These are phyloP conservation scores for Cladorhizidae sp. DNA, from an alignment of 37 sponge, comb jelly and placozoan genomes.

Conservation along the genomic window DNA sequence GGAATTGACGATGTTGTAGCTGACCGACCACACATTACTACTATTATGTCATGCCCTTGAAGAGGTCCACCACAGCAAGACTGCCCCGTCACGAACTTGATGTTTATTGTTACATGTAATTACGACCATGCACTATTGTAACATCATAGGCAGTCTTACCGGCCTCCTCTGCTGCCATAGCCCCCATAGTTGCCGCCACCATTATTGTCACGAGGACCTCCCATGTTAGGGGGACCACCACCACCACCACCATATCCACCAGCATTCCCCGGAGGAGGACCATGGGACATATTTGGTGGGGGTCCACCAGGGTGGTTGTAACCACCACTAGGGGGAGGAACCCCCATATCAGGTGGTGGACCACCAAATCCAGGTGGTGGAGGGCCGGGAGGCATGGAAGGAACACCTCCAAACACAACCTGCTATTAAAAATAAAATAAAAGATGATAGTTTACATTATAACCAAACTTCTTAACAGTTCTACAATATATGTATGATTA, in stretches of 20 bases:
- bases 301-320: background rate
- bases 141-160: background rate
- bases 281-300: conserved; percentile 12
- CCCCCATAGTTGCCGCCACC: conserved; percentile 13
- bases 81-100: background rate
- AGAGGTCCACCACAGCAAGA: background rate
- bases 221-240: conserved; percentile 7
- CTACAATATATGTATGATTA: too few species aligned
- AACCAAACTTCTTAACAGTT: too few species aligned
- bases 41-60: background rate
- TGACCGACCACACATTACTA: background rate
- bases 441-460: too few species aligned
- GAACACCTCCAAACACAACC: background rate
- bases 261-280: conserved; percentile 14
- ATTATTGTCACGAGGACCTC: background rate
- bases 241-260: background rate
- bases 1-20: background rate
- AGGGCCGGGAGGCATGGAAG: background rate
- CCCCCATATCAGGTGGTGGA: conserved; percentile 4
- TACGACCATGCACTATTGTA: background rate
- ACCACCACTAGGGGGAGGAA: conserved; percentile 11
- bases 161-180: background rate
- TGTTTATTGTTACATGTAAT: background rate
- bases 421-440: too few species aligned
- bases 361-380: background rate